Evolutionary conservation across 2,113 vertebrate species (phyloP), one percentile per base, ranked within the genome.

Genomic region (Donacobius atricapilla): DNA sequence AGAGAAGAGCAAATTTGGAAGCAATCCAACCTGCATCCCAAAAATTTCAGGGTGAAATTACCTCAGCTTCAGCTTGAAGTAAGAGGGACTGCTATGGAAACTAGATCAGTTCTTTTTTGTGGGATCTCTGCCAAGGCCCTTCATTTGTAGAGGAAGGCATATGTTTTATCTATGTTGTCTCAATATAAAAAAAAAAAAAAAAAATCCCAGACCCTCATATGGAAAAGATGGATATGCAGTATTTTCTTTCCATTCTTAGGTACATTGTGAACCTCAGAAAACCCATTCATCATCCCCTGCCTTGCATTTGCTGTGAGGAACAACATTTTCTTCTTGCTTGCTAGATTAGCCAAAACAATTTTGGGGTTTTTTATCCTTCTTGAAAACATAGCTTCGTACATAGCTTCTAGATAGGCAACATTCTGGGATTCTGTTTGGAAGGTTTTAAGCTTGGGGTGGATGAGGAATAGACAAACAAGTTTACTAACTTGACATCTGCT

Each of bases 341-440:
- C 22, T 73, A 47, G 64, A 83, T 76, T 80, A 90, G 39, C 24
- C 51, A 31, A 44, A 88, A 51, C 40, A 69, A 24, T 20, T 48
- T 37, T 17, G 18, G 11, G 18, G 10, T 48, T 30, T 60, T 60
- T 48, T 66, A n/a, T 16, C 4, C 2, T 6, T 18, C 19, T 45
- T 63, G 28, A 71, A 90, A 83, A 56, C 56, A 44, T 14, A 39
- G 48, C 28, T 87, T 83, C 47, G 30, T 93, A 58, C 17, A 11
- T 61, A 31, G 30, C 31, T 96, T 77, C 42, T 84, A 80, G 85
- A 57, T 71, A 78, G 66, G 75, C 93, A 96, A 48, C 1, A 1
- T 83, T 94, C 83, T 79, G 79, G 85, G 53, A 87, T 94, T 96
- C 60, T 60, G 37, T 90, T 95, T 93, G 82, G 69, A 92, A 90